These are phyloP conservation scores for Otus sunia DNA, from an alignment of 2,113 vertebrate species.

Conservation along the genomic window DNA sequence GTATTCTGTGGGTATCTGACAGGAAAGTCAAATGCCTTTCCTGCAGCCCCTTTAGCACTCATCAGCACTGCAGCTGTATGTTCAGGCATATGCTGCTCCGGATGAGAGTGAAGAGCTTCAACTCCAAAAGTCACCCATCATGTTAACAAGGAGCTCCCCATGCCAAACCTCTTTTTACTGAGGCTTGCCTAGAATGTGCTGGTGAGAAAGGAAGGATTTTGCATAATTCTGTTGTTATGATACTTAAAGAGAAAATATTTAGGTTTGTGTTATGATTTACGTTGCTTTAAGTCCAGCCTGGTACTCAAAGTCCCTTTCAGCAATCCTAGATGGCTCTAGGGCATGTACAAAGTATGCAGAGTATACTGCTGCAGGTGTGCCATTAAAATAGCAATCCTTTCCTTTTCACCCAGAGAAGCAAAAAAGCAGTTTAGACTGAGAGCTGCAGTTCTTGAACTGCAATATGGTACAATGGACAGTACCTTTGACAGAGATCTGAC, in stretches of 20 bases:
- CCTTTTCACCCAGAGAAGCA: background rate
- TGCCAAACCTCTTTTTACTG: background rate
- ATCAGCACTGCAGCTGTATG: fast-evolving
- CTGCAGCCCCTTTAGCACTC: background rate
- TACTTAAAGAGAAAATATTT: background rate
- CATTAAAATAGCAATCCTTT: background rate
- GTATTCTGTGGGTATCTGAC: background rate
- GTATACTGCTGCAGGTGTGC: background rate
- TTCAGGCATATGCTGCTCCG: fast-evolving
- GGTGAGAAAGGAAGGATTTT: background rate
- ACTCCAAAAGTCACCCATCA: no score
- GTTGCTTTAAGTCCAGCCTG: background rate
- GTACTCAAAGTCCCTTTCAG: background rate
- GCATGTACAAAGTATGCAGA: background rate
- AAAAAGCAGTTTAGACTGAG: background rate
- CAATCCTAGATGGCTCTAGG: background rate
- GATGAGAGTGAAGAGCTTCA: background rate
- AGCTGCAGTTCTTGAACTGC: background rate
- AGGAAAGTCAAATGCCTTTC: background rate
- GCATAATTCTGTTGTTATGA: background rate
- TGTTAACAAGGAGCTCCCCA: fast-evolving
- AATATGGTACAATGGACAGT: background rate
- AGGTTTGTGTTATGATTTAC: background rate
- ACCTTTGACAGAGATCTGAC: background rate
- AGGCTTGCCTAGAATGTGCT: background rate